Percentiles rank a stretch among this genome's conserved stretches.
These are phyloP conservation scores for Andricus quercusramuli DNA, from an alignment of 2,888 invertebrate genomes.

Conservation along the genomic window DNA sequence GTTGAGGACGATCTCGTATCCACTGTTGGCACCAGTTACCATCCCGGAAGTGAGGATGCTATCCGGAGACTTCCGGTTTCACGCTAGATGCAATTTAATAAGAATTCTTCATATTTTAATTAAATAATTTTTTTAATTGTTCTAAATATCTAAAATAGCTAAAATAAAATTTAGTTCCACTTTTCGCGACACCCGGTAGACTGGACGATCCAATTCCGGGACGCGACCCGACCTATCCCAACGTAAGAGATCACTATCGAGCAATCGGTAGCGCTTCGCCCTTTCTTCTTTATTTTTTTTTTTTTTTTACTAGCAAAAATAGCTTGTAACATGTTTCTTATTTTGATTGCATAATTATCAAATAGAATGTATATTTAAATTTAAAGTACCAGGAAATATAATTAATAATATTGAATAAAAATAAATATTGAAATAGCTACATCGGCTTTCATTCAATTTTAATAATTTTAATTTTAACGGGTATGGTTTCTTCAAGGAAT, in stretches of 20 bases:
- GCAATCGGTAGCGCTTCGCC: conserved; percentile 46
- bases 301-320: neutral
- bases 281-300: conserved; percentile 18
- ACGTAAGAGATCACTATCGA: conserved; percentile 75
- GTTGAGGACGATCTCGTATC: too few relatives aligned
- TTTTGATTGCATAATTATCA: too few relatives aligned
- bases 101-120: neutral
- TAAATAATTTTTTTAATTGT: neutral
- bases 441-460: too few relatives aligned
- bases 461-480: too few relatives aligned
- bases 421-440: too few relatives aligned
- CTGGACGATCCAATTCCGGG: conserved; percentile 73
- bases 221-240: conserved; percentile 72
- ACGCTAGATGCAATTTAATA: neutral
- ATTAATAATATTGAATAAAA: too few relatives aligned
- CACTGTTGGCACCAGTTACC: neutral
- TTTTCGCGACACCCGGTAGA: conserved; percentile 60
- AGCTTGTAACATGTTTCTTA: too few relatives aligned
- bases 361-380: too few relatives aligned
- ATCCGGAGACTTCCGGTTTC: conserved; percentile 6
- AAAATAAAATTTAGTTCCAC: neutral
- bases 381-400: too few relatives aligned
- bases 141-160: neutral
- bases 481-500: too few relatives aligned
- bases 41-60: neutral